Evolutionary conservation across 2,888 invertebrate genomes (phyloP).

Genomic region (Lasioglossum morio): DNA sequence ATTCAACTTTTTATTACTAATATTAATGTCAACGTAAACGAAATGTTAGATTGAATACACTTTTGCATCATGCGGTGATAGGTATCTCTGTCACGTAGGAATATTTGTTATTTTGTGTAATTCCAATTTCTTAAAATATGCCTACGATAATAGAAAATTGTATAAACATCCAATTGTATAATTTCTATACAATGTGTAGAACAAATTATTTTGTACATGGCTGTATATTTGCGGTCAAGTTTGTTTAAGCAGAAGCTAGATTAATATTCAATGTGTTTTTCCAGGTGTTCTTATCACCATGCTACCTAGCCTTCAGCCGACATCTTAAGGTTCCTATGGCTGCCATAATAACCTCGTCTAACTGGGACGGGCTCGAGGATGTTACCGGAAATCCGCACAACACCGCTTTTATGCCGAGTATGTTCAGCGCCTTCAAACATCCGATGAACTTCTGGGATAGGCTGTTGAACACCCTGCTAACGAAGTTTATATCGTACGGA

Average conservation of each 20-base stretch:
- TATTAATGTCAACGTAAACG: no score
- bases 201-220: no score
- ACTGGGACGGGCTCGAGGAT: constrained; percentile 76
- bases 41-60: neutral
- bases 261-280: neutral
- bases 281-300: constrained; percentile 75
- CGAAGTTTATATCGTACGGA: constrained; percentile 26
- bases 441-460: constrained; percentile 77
- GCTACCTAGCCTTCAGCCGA: constrained; percentile 76
- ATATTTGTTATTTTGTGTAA: neutral
- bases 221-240: no score
- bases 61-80: neutral
- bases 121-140: neutral
- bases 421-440: constrained; percentile 56
- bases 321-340: constrained; percentile 75
- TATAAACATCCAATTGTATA: no score
- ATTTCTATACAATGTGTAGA: no score
- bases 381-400: constrained; percentile 74
- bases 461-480: constrained; percentile 66
- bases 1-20: no score
- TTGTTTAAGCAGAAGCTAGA: no score
- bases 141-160: no score
- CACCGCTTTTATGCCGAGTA: constrained; percentile 67
- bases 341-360: constrained; percentile 63
- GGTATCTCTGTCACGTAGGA: neutral